These are phyloP conservation scores for Acrocyrtus sp. DNA, from an alignment of 2,888 invertebrate species.

Conservation along the genomic window DNA sequence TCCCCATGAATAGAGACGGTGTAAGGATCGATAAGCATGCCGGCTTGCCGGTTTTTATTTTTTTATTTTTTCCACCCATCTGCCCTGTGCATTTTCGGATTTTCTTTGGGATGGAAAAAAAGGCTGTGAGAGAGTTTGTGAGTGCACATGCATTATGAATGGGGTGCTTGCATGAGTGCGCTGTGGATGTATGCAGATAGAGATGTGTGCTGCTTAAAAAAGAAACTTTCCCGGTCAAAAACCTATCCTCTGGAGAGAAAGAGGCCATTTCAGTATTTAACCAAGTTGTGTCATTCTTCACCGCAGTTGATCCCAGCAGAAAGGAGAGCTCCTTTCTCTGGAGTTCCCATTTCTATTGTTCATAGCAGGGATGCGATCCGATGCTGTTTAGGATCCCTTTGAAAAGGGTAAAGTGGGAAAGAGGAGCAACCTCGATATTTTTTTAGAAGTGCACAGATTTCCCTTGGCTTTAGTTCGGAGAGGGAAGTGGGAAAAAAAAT, in stretches of 20 bases:
- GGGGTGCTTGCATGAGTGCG: not conserved
- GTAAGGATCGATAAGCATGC: slow-evolving; percentile 38
- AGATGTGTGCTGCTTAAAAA: not conserved
- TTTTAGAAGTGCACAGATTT: too few species aligned
- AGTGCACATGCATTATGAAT: not conserved
- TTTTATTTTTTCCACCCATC: too few species aligned
- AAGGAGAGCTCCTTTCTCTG: not conserved
- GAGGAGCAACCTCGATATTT: not conserved
- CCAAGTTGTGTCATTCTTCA: not conserved
- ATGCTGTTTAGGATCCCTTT: too few species aligned
- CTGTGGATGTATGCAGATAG: not conserved
- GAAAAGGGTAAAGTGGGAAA: not conserved
- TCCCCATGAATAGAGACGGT: not conserved
- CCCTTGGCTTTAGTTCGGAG: too few species aligned
- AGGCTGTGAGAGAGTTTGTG: too few species aligned
- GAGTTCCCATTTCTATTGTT: too few species aligned
- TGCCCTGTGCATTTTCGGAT: slow-evolving; percentile 43
- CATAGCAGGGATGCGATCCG: too few species aligned
- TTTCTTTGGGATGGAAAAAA: too few species aligned
- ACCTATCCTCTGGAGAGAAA: not conserved
- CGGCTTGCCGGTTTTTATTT: slow-evolving; percentile 44
- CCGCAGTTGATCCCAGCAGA: too few species aligned
- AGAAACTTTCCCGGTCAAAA: too few species aligned
- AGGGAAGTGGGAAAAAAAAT: not conserved
- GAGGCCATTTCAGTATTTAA: not conserved